Base-by-base conservation (phyloP, 92 coral and sea anemone species). In the Heteractis magnifica region DNA sequence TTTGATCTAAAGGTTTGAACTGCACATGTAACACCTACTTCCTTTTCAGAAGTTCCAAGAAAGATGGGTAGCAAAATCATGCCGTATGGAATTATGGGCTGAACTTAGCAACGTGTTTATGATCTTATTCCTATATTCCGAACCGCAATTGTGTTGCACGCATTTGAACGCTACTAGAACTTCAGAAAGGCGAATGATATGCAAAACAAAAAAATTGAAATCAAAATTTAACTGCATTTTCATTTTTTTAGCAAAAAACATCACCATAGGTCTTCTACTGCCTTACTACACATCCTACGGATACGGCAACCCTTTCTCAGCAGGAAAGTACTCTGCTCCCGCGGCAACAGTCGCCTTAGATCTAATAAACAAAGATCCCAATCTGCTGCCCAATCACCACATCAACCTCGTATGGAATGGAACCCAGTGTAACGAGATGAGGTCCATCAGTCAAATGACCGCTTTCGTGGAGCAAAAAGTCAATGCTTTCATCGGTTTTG, bases 401-500 rank as follows among this genome's bases (percentile, higher is more conserved):
- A 78, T 96, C 50, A 79, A 88, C 62, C 91, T 92, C 65, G 79
- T 94, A 8, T 96, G 99, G 99, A 79, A 85, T 15, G 99, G 94
- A 58, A 94, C 99, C 0, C 59, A 82, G 59, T 96, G 99, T 68
- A 76, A 77, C 34, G 95, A 89, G 71, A 95, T 88, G 58, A 49
- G 26, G 77, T 89, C 97, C 71, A 83, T 94, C 59, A 60, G 82
- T 26, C 90, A 82, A 11, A 52, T 96, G 89, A 82, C 87, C n/a
- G 62, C 83, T 8, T 95, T 94, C 60, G 80, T 89, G 82, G 88
- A 91, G 79, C 81, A 71, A 76, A 80, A 83, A 74, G 99, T 94
- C 23, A 94, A 94, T 49, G 99, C 86, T 6, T 90, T 96, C 49
- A 94, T 94, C 26, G 99, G 99, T 0, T 90, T 95, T 60, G 99